phyloP scores from a whole-genome alignment of 1,140 invertebrate genomes.

The Calephelis nemesis region DNA sequence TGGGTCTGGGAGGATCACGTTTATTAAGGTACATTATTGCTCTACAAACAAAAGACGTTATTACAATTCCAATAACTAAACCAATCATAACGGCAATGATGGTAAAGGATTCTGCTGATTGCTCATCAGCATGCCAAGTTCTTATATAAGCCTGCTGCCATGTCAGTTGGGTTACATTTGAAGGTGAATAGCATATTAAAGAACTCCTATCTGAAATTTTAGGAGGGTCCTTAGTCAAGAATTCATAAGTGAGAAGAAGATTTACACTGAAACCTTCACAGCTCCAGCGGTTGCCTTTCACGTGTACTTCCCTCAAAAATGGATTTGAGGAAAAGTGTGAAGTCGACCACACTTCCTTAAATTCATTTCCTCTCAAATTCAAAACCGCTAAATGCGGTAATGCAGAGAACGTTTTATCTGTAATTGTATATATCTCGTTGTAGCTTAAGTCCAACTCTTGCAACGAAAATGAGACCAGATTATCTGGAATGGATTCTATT shows the following conservation, averaged over 20 bases:
- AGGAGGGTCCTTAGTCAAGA: slow-evolving; percentile 77
- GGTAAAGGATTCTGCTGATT: slow-evolving; percentile 69
- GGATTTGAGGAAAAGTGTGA: slow-evolving; percentile 81
- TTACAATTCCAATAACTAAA: slow-evolving; percentile 74
- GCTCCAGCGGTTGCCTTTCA: slow-evolving; percentile 86
- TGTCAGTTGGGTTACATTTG: slow-evolving; percentile 80
- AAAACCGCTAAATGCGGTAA: slow-evolving; percentile 80
- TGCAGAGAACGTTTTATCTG: slow-evolving; percentile 76
- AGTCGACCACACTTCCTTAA: slow-evolving; percentile 80
- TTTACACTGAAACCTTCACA: slow-evolving; percentile 82
- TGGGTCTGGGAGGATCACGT: slow-evolving; percentile 70
- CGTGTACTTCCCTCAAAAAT: slow-evolving; percentile 77
- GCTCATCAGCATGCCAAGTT: slow-evolving; percentile 77
- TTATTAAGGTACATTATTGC: slow-evolving; percentile 77
- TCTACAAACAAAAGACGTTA: slow-evolving; percentile 77
- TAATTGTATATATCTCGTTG: slow-evolving; percentile 72
- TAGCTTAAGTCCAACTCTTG: slow-evolving; percentile 80
- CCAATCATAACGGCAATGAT: slow-evolving; percentile 81
- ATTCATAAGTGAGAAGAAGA: slow-evolving; percentile 80
- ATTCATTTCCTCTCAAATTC: slow-evolving; percentile 83
- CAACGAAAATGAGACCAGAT: slow-evolving; percentile 75
- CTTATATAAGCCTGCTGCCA: slow-evolving; percentile 84
- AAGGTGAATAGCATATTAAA: slow-evolving; percentile 81
- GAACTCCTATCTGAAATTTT: slow-evolving; percentile 68
- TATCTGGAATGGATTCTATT: slow-evolving; percentile 78